Percentiles rank a stretch among this genome's conserved stretches.
Conservation (phyloP, 1,140 invertebrate genomes). For the Lucilia cuprina region DNA sequence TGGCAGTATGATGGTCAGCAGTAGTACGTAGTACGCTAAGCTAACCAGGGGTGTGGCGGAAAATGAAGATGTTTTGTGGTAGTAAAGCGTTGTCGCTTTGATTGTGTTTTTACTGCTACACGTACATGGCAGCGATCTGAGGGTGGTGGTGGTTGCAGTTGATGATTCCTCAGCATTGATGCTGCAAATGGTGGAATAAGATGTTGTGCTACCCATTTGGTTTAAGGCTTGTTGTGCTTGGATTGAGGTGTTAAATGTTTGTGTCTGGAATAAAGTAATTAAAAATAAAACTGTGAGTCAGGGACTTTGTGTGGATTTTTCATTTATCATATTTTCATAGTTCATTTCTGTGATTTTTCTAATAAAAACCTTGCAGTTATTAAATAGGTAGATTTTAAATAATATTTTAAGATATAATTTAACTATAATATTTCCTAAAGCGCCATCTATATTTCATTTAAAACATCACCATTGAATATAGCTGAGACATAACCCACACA, state of each 20-base stretch:
- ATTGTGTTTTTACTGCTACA: neutral
- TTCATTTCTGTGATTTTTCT: too few relatives aligned
- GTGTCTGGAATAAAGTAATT: conserved; percentile 32
- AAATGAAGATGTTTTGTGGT: neutral
- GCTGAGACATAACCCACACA: too few relatives aligned
- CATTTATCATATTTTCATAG: too few relatives aligned
- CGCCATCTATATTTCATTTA: too few relatives aligned
- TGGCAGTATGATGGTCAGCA: neutral
- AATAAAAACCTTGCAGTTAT: too few relatives aligned
- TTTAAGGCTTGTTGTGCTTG: neutral
- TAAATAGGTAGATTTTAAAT: too few relatives aligned
- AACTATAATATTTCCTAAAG: too few relatives aligned
- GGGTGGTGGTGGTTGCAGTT: neutral
- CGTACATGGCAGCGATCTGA: neutral
- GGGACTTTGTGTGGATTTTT: neutral
- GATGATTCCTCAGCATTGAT: neutral
- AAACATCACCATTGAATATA: too few relatives aligned
- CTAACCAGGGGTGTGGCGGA: neutral
- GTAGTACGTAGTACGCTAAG: neutral
- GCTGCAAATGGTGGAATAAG: neutral
- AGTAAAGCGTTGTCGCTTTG: neutral
- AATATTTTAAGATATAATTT: too few relatives aligned
- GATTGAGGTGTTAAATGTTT: neutral
- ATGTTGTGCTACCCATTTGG: neutral
- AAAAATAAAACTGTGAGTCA: neutral